Conservation (phyloP, 1,140 invertebrate species). For the Drosophila arizonae region DNA sequence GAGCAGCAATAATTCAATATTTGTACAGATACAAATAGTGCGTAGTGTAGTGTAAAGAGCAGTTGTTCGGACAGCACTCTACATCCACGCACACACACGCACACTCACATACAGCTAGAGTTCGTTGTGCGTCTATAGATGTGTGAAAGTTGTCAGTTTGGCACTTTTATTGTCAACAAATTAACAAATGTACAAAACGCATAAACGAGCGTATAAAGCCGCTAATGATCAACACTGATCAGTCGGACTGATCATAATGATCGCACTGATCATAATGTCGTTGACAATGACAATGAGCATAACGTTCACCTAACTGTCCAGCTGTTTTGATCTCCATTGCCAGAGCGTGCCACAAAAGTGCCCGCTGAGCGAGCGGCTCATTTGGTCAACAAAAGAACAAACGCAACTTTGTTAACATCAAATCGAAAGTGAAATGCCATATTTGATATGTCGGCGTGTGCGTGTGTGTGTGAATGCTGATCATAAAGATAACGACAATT, state of each 20-base stretch:
- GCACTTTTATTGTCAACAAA: slow-evolving; percentile 75
- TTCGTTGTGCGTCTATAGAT: slow-evolving; percentile 42
- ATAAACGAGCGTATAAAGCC: slow-evolving; percentile 14
- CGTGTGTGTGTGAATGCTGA: slow-evolving; percentile 24
- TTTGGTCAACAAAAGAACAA: slow-evolving; percentile 76
- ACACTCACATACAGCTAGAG: background rate
- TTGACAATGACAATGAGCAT: slow-evolving; percentile 36
- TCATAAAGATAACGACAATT: slow-evolving; percentile 76
- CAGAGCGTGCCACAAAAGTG: slow-evolving; percentile 43
- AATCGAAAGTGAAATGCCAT: slow-evolving; percentile 70
- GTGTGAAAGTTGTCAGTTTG: slow-evolving; percentile 78
- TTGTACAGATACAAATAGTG: slow-evolving; percentile 12
- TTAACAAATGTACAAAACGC: slow-evolving; percentile 50
- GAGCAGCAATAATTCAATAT: slow-evolving; percentile 33
- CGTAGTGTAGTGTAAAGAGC: slow-evolving; percentile 17
- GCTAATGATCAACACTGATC: slow-evolving; percentile 27
- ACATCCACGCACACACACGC: slow-evolving; percentile 33
- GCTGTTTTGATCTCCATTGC: slow-evolving; percentile 18
- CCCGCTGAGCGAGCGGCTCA: slow-evolving; percentile 37
- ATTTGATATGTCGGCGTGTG: slow-evolving; percentile 10
- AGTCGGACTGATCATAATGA: slow-evolving; percentile 3
- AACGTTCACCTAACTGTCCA: slow-evolving; percentile 26
- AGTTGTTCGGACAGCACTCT: slow-evolving; percentile 16
- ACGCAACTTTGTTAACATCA: background rate
- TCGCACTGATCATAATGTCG: slow-evolving; percentile 23